phyloP scores from a whole-genome alignment of 2,113 vertebrate species.

The Tauraco erythrolophus region DNA sequence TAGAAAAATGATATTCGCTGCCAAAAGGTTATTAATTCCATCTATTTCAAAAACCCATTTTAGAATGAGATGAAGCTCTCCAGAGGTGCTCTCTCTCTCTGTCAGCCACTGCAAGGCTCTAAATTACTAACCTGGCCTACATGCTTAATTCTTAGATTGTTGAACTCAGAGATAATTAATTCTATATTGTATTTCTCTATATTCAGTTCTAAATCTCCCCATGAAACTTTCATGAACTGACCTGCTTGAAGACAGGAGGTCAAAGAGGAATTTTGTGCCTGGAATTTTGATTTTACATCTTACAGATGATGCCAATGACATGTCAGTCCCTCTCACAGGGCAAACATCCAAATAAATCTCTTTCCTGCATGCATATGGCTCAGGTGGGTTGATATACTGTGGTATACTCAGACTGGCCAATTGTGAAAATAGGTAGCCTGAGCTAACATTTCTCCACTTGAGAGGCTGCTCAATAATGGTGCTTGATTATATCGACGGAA shows the following conservation, averaged over 20 bases:
- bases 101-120: neutral
- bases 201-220: neutral
- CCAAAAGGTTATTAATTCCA: neutral
- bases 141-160: constrained; percentile 18
- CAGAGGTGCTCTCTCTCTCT: neutral
- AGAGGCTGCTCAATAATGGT: neutral
- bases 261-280: neutral
- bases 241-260: neutral
- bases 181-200: neutral
- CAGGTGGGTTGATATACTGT: neutral
- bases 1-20: neutral
- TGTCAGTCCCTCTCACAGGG: neutral
- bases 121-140: constrained; percentile 1
- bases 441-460: neutral
- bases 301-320: neutral
- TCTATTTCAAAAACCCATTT: constrained; percentile 2
- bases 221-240: neutral
- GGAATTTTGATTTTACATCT: neutral
- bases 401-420: neutral
- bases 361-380: neutral
- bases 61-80: constrained; percentile 13
- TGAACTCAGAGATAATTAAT: neutral
- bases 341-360: neutral
- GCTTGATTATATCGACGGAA: neutral
- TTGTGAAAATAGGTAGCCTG: neutral